phyloP scores from a whole-genome alignment of 2,113 vertebrate genomes.

The Rhinoptilus africanus region DNA sequence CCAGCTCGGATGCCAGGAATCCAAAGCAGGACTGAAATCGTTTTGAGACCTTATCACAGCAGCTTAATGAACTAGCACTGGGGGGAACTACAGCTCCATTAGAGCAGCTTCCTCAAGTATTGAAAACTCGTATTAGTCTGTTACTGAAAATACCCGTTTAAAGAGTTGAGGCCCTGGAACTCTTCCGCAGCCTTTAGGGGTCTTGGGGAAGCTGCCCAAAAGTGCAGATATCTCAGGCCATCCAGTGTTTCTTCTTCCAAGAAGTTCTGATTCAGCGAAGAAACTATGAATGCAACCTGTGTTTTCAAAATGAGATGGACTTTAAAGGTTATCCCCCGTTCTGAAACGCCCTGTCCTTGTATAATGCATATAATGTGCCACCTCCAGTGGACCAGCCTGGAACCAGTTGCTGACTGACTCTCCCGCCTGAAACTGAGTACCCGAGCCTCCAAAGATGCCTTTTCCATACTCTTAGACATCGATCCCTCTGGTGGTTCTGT shows the following conservation, averaged over 20 bases:
- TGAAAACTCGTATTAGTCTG: rapidly evolving
- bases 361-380: no score
- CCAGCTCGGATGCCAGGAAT: not conserved
- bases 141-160: not conserved
- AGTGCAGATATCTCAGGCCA: not conserved
- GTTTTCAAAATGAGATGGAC: not conserved
- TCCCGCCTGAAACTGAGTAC: not conserved
- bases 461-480: not conserved
- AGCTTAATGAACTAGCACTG: not conserved
- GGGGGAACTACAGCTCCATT: not conserved
- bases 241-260: not conserved
- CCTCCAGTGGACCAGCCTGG: not conserved
- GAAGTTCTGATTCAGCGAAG: not conserved
- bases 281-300: not conserved
- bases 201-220: not conserved
- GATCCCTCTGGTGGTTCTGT: not conserved
- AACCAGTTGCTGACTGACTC: not conserved
- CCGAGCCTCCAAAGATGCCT: not conserved
- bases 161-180: not conserved
- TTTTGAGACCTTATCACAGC: not conserved
- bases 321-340: not conserved
- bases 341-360: not conserved
- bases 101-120: not conserved
- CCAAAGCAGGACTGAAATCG: not conserved
- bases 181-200: not conserved